Evolutionary conservation across 2,797 vertebrate species (phyloP), one percentile per base, ranked within the genome.

Genomic region (Antrozous pallidus): DNA sequence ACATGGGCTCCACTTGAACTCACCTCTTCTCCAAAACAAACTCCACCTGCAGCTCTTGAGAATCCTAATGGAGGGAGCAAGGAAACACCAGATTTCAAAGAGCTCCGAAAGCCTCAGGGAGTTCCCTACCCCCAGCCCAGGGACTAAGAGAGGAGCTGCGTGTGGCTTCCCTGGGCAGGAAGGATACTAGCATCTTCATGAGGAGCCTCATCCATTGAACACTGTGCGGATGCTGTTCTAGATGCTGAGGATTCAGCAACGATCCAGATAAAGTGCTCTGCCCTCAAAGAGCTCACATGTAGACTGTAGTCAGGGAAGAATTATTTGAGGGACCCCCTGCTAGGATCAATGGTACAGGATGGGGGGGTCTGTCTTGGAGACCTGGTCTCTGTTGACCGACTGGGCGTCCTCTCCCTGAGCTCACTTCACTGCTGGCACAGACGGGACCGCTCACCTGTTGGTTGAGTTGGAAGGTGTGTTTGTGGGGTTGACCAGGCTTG

Each of bases 1-100:
- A 8, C 18, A 3, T 0, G 3, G 65, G 49, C 17, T 63, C 63
- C 6, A 4, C 40, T 5, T 20, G 40, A 28, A 97, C 98, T 98
- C 91, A 98, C 98, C 98, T 98, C 95, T 98, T 97, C 84, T 98
- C 97, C 93, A 98, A 92, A 83, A 96, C 82, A 94, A 98, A 98
- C 84, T 98, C 98, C 70, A 98, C 98, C 49, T 98, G 98, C 92
- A 98, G 96, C 84, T 98, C 98, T 90, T 98, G 97, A 6, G 97
- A 96, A 73, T 97, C 97, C 98, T 98, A 67, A 65, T 4, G 18
- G 73, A 58, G 6, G 1, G 26, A 78, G 26, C 14, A 88, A 42
- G 56, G 12, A 20, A 38, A 31, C 17, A 56, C 17, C 17, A 4
- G 2, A 22, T 80, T 74, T 65, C 8, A n/a, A 51, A 82, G 83